These are phyloP conservation scores for Pyxicephalus adspersus DNA, from an alignment of 2,113 vertebrate genomes.

Conservation along the genomic window DNA sequence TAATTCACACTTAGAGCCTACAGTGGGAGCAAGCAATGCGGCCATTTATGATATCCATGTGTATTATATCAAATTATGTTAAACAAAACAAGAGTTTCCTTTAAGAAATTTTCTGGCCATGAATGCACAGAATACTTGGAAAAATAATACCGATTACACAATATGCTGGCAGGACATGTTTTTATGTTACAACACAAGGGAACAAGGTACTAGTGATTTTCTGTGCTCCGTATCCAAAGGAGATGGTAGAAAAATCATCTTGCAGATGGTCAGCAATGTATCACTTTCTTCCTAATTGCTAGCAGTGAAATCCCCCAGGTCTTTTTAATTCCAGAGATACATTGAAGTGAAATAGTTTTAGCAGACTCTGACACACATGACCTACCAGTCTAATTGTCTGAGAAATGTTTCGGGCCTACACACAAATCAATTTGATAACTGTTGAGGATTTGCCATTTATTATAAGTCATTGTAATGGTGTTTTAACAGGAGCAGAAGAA, in stretches of 20 bases:
- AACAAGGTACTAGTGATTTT: background rate
- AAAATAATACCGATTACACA: slow-evolving; percentile 20
- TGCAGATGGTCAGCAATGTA: slow-evolving; percentile 5
- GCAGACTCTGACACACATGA: slow-evolving; percentile 1
- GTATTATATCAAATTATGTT: too few species aligned
- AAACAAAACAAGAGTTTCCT: too few species aligned
- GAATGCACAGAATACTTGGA: background rate
- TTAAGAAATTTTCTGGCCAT: background rate
- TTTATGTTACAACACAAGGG: slow-evolving; percentile 12
- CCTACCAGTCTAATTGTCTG: slow-evolving; percentile 35
- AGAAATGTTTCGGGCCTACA: slow-evolving; percentile 26
- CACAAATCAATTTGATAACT: slow-evolving; percentile 29
- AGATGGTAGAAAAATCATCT: background rate
- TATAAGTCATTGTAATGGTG: slow-evolving; percentile 7
- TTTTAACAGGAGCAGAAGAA: too few species aligned
- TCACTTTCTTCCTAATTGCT: slow-evolving; percentile 27
- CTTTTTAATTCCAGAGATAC: slow-evolving; percentile 33
- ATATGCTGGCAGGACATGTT: slow-evolving; percentile 24
- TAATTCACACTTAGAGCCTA: too few species aligned
- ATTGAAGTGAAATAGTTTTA: slow-evolving; percentile 23
- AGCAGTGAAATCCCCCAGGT: slow-evolving; percentile 27
- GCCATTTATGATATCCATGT: too few species aligned
- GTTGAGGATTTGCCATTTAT: background rate
- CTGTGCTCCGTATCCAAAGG: background rate
- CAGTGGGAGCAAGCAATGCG: too few species aligned